Evolutionary conservation across 1,140 invertebrate species (phyloP).

Genomic region (Camponotus pennsylvanicus): DNA sequence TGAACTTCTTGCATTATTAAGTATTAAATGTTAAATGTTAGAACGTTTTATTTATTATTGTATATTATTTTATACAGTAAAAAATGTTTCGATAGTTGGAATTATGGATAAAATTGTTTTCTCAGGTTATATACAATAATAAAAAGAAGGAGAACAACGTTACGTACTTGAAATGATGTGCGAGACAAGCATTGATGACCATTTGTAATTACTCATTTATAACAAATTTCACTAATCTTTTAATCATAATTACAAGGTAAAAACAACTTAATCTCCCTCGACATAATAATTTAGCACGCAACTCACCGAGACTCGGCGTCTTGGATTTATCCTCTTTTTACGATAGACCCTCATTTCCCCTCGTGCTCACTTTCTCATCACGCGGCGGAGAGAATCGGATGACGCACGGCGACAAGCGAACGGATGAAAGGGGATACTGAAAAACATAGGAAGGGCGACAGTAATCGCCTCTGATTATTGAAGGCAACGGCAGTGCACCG

Average conservation of each 20-base stretch:
- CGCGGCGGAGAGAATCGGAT: conserved; percentile 58
- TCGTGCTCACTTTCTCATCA: conserved; percentile 28
- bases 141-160: neutral
- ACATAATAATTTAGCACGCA: conserved; percentile 26
- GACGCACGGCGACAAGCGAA: conserved; percentile 60
- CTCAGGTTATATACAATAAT: neutral
- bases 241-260: neutral
- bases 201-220: neutral
- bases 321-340: conserved; percentile 53
- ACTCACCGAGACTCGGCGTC: conserved; percentile 34
- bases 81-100: neutral
- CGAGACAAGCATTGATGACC: neutral
- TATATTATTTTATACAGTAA: neutral
- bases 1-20: too few species aligned
- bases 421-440: conserved; percentile 67
- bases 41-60: neutral
- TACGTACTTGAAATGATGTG: neutral
- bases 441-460: conserved; percentile 75
- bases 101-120: neutral
- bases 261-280: conserved; percentile 27
- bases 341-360: neutral
- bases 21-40: too few species aligned
- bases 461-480: conserved; percentile 79
- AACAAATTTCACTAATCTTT: neutral
- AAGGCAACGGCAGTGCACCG: conserved; percentile 65